These are phyloP conservation scores for Orthosia gracilis DNA, from an alignment of 2,888 invertebrate species.

Conservation along the genomic window DNA sequence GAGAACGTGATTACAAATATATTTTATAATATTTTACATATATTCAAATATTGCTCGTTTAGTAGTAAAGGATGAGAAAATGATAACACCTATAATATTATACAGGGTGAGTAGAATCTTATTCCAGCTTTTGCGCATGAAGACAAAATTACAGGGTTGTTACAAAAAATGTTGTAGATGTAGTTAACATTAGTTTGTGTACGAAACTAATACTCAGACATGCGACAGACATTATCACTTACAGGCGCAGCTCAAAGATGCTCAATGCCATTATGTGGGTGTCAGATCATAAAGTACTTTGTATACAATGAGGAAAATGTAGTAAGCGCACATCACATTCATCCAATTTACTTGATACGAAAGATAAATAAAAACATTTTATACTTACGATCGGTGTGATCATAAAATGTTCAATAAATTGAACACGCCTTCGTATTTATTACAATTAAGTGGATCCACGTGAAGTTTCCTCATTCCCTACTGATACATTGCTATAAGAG, in stretches of 20 bases:
- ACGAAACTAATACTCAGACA: background rate
- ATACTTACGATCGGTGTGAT: constrained; percentile 7
- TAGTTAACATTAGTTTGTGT: background rate
- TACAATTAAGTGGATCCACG: constrained; percentile 17
- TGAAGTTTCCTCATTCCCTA: background rate
- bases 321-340: background rate
- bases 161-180: background rate
- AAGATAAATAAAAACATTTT: constrained; percentile 1
- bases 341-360: constrained; percentile 10
- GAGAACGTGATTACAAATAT: too few species aligned
- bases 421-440: constrained; percentile 24
- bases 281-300: constrained; percentile 8
- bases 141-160: too few species aligned
- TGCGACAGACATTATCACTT: background rate
- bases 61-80: background rate
- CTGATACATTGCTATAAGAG: constrained; percentile 21
- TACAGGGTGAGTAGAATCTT: background rate
- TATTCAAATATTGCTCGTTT: too few species aligned
- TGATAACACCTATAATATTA: background rate
- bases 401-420: constrained; percentile 33
- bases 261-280: background rate
- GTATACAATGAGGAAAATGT: background rate
- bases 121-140: background rate
- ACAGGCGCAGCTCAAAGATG: too few species aligned
- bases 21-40: too few species aligned